Evolutionary conservation across 2,888 invertebrate genomes (phyloP).

Genomic region (Dynastes grantii): DNA sequence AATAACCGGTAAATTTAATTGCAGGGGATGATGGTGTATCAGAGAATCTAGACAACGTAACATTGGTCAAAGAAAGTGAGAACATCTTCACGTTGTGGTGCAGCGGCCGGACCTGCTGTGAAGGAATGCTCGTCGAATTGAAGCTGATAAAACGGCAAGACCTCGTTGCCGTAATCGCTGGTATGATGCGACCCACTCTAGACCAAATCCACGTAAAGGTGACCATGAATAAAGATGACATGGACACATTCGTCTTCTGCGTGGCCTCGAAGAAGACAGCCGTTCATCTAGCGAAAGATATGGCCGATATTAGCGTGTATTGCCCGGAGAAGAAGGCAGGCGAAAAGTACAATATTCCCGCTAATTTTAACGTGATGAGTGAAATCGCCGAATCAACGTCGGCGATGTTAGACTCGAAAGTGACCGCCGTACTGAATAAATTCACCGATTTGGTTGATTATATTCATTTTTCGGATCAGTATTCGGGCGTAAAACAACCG

Average conservation of each 20-base stretch:
- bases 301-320: slow-evolving; percentile 83
- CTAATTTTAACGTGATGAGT: slow-evolving; percentile 82
- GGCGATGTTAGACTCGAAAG: slow-evolving; percentile 87
- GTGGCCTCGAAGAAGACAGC: slow-evolving; percentile 93
- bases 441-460: slow-evolving; percentile 91
- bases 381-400: slow-evolving; percentile 93
- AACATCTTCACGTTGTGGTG: slow-evolving; percentile 97
- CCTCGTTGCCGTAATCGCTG: slow-evolving; percentile 88
- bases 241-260: slow-evolving; percentile 95
- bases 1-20: slow-evolving; percentile 37
- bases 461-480: slow-evolving; percentile 98
- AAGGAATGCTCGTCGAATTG: slow-evolving; percentile 96
- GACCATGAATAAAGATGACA: slow-evolving; percentile 90
- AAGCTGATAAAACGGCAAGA: slow-evolving; percentile 97
- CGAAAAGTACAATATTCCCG: slow-evolving; percentile 66
- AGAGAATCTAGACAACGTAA: slow-evolving; percentile 72
- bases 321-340: slow-evolving; percentile 68
- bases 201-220: slow-evolving; percentile 92
- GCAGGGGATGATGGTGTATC: slow-evolving; percentile 86
- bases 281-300: slow-evolving; percentile 88
- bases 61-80: slow-evolving; percentile 93
- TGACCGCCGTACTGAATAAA: slow-evolving; percentile 83
- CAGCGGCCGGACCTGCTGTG: slow-evolving; percentile 94
- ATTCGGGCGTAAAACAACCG: slow-evolving; percentile 89
- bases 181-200: slow-evolving; percentile 86